Evolutionary conservation across 2,797 vertebrate genomes (phyloP), one percentile per base, ranked within the genome.

Genomic region (Pogonophryne albipinna): DNA sequence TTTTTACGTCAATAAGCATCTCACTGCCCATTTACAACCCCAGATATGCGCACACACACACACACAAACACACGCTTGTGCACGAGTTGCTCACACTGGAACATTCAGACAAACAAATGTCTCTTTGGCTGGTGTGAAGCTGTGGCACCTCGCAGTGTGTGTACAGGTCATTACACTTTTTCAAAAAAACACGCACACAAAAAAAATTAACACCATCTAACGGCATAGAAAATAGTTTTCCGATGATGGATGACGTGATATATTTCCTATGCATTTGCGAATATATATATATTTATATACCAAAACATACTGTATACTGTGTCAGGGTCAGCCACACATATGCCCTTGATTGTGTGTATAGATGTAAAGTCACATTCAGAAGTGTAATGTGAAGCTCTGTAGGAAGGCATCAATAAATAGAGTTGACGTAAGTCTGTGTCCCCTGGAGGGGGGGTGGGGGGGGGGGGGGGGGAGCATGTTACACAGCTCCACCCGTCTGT

Each of bases 391-490:
- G 92, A 96, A 95, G 94, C 85, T 94, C 93, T 80, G 81, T 94
- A 95, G 95, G 92, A 97, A 98, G 97, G 96, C 97, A 97, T 96
- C 96, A 97, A 97, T 98, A 98, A 98, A 98, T 97, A 97, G 95
- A 95, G 94, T 95, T 92, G 92, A 92, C 93, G 87, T 76, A 38
- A 94, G 83, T 82, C 63, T 11, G 50, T 74, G 65, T 86, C 74
- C 67, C 60, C 34, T 7, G 34, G 34, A 9, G 8, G 69, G 67
- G 77, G 27, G 34, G 34, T 6, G 8, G 74, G 86, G 64, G 52
- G 83, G 69, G 66, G n/a, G n/a, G n/a, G n/a, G n/a, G n/a, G n/a
- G n/a, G n/a, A 76, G 70, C 2, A 8, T 13, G 23, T 77, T 60
- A 59, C 57, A 85, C 80, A 70, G 71, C 83, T 82, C 68, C 65